These are phyloP conservation scores for Tupaia chinensis DNA, from an alignment of 2,113 vertebrate genomes.

Conservation along the genomic window DNA sequence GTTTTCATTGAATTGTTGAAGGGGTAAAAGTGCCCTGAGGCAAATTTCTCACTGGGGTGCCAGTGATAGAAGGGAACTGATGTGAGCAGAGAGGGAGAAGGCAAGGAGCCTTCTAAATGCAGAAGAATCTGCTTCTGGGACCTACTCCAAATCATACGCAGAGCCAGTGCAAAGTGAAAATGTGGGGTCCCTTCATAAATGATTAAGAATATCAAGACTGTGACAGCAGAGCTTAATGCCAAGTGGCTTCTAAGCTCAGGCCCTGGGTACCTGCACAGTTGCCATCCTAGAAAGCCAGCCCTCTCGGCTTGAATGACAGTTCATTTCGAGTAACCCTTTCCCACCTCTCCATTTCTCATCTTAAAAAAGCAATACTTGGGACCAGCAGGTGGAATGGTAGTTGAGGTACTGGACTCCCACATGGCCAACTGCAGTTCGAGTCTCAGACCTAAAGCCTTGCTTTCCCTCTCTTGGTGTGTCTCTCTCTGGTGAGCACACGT, in stretches of 20 bases:
- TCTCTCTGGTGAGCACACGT: no score
- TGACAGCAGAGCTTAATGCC: neutral
- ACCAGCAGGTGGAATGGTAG: no score
- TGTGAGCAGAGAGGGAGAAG: neutral
- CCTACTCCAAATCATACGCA: accelerated
- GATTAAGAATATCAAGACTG: neutral
- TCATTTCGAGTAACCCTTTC: neutral
- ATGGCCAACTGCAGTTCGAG: no score
- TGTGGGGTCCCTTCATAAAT: neutral
- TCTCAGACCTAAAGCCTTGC: no score
- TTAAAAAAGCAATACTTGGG: neutral
- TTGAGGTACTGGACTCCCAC: no score
- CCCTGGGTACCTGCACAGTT: neutral
- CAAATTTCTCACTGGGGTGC: neutral
- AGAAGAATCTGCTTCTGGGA: neutral
- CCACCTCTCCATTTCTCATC: neutral
- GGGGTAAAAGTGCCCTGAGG: accelerated
- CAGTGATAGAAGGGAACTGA: neutral
- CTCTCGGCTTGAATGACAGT: neutral
- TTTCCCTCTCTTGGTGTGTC: no score
- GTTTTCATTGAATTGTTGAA: neutral
- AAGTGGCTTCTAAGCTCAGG: neutral
- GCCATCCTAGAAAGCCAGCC: neutral
- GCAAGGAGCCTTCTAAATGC: neutral
- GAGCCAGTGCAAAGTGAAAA: neutral